These are phyloP conservation scores for Danio aesculapii DNA, from an alignment of 2,797 vertebrate species.

Conservation along the genomic window DNA sequence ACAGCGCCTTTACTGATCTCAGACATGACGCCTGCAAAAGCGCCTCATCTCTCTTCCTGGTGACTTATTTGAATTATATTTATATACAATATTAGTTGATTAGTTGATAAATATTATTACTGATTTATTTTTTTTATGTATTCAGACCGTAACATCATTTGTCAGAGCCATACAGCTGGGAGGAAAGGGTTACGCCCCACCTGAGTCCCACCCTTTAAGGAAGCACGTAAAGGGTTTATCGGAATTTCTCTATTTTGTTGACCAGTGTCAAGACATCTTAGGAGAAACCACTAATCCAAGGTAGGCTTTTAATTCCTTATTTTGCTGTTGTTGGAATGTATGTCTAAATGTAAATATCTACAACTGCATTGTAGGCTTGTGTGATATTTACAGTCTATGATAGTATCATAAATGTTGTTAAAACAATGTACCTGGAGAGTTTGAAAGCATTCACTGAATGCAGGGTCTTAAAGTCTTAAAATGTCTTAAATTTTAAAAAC, in stretches of 20 bases:
- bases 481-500: too few species aligned
- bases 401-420: neutral
- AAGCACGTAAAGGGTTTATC: conserved; percentile 88
- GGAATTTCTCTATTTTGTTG: conserved; percentile 88
- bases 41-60: conserved; percentile 90
- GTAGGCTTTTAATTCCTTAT: conserved; percentile 70
- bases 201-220: conserved; percentile 86
- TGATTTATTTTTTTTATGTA: conserved; percentile 9
- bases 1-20: conserved; percentile 87
- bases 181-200: conserved; percentile 89
- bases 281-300: conserved; percentile 88
- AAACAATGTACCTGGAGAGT: too few species aligned
- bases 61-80: conserved; percentile 61
- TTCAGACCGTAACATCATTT: conserved; percentile 90
- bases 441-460: too few species aligned
- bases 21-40: conserved; percentile 81
- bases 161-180: conserved; percentile 90
- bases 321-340: neutral
- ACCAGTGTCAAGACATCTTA: conserved; percentile 90
- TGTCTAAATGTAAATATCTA: neutral
- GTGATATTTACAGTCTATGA: neutral
- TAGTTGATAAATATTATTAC: too few species aligned
- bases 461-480: too few species aligned
- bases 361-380: neutral
- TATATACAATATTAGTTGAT: too few species aligned